Conservation (phyloP, 2,113 vertebrate genomes). For the Notothenia rossii region DNA sequence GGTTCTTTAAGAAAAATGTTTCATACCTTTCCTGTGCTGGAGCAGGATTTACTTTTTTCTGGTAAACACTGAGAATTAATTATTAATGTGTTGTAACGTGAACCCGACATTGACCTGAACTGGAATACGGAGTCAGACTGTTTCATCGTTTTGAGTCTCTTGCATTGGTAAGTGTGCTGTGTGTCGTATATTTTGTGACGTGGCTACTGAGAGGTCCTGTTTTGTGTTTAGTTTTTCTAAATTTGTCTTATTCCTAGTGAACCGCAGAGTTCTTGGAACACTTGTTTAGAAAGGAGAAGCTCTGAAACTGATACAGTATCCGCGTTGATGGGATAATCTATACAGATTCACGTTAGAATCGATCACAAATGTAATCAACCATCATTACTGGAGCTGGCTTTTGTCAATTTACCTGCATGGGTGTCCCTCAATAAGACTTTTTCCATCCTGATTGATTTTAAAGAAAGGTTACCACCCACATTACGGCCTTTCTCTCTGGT, state of each 20-base stretch:
- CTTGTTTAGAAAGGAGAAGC: conserved; percentile 29
- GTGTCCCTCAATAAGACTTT: background rate
- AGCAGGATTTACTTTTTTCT: conserved; percentile 36
- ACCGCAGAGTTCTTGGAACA: conserved; percentile 6
- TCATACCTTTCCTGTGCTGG: conserved; percentile 36
- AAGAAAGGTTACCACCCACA: conserved; percentile 12
- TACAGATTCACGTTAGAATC: conserved; percentile 53
- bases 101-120: conserved; percentile 36
- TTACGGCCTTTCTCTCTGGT: conserved; percentile 21
- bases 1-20: conserved; percentile 8
- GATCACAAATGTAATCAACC: conserved; percentile 20
- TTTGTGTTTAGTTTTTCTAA: conserved; percentile 48
- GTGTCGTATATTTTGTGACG: conserved; percentile 51
- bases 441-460: conserved; percentile 44
- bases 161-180: conserved; percentile 41
- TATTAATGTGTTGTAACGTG: conserved; percentile 32
- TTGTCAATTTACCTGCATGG: background rate
- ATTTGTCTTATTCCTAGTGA: conserved; percentile 51
- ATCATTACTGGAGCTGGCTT: conserved; percentile 29
- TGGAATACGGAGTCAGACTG: conserved; percentile 34
- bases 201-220: conserved; percentile 16
- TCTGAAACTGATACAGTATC: conserved; percentile 56
- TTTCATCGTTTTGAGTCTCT: conserved; percentile 38
- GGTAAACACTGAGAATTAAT: conserved; percentile 21
- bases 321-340: conserved; percentile 77